Evolutionary conservation across 2,888 invertebrate species (phyloP).

Genomic region (Ommatoiulus sabulosus): DNA sequence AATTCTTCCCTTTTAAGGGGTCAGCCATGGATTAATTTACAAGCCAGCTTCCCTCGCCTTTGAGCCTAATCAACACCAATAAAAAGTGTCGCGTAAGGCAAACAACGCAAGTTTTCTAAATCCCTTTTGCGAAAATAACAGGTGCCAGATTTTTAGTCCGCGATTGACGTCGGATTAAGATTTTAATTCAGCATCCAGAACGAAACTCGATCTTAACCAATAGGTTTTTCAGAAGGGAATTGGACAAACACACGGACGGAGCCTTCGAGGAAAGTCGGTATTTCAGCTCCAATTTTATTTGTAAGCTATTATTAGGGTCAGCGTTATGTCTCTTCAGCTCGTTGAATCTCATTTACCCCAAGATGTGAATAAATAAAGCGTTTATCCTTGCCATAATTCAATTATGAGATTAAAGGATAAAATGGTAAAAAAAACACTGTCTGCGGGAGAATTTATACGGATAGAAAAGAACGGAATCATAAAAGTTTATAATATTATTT

Average conservation of each 20-base stretch:
- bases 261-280: background rate
- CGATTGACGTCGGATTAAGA: conserved; percentile 47
- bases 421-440: conserved; percentile 1
- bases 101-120: conserved; percentile 42
- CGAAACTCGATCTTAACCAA: conserved; percentile 11
- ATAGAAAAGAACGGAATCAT: background rate
- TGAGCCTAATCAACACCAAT: conserved; percentile 50
- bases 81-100: conserved; percentile 46
- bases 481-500: background rate
- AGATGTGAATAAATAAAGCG: conserved; percentile 29
- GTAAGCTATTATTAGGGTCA: background rate
- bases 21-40: conserved; percentile 2
- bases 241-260: background rate
- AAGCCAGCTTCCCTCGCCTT: conserved; percentile 7
- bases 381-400: background rate
- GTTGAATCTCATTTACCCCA: conserved; percentile 32
- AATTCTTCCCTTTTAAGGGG: background rate
- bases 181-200: conserved; percentile 20
- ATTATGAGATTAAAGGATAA: conserved; percentile 25
- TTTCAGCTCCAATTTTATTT: background rate
- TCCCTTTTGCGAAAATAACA: conserved; percentile 42
- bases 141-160: conserved; percentile 52
- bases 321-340: background rate
- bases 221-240: conserved; percentile 1
- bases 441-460: background rate